Percentiles rank a stretch among this genome's conserved stretches.
Evolutionary conservation across 2,797 vertebrate genomes (phyloP).

Genomic region (Acanthurus leucopareius): DNA sequence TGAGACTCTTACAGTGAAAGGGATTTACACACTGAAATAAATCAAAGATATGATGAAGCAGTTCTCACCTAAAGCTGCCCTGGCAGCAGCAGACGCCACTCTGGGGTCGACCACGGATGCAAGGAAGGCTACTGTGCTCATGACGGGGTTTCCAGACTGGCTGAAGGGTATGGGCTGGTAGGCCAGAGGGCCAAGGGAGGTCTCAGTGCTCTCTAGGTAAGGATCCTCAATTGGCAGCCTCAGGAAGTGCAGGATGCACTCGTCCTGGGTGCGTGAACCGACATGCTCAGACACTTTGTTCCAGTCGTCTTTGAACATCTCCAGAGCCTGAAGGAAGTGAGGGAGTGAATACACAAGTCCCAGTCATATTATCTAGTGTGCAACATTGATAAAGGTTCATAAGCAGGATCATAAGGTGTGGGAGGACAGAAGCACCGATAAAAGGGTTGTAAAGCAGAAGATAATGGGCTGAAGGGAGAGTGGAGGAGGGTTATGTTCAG

Average conservation of each 20-base stretch:
- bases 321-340: slow-evolving; percentile 87
- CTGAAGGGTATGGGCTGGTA: slow-evolving; percentile 98
- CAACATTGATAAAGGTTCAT: neutral
- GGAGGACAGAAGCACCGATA: neutral
- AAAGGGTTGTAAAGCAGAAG: neutral
- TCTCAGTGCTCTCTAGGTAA: slow-evolving; percentile 93
- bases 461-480: neutral
- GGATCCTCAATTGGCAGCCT: slow-evolving; percentile 97
- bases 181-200: slow-evolving; percentile 93
- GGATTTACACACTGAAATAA: neutral
- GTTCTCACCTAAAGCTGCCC: slow-evolving; percentile 91
- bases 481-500: neutral
- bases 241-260: slow-evolving; percentile 97
- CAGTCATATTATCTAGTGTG: neutral
- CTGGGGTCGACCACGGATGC: slow-evolving; percentile 97
- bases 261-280: slow-evolving; percentile 96
- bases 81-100: slow-evolving; percentile 95
- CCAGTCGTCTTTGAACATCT: slow-evolving; percentile 99
- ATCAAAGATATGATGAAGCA: neutral
- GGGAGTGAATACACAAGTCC: neutral
- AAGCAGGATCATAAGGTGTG: neutral
- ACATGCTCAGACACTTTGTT: slow-evolving; percentile 99
- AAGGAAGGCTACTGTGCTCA: slow-evolving; percentile 98
- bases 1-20: neutral
- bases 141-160: slow-evolving; percentile 97